phyloP scores from a whole-genome alignment of 2,113 vertebrate species.

The Gyps fulvus region DNA sequence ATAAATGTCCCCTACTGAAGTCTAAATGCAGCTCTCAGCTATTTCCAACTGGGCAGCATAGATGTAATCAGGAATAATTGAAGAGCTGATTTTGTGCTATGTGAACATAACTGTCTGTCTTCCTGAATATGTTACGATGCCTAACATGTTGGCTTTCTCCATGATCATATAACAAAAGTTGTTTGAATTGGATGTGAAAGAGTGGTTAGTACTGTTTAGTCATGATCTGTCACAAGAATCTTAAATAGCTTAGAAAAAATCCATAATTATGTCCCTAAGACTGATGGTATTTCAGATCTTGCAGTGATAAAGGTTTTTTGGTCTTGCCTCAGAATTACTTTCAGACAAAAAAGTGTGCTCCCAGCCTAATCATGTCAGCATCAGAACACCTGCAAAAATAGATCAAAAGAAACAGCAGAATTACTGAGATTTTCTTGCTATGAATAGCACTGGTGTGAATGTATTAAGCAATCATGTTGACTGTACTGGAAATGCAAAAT shows the following conservation, averaged over 20 bases:
- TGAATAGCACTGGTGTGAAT: constrained; percentile 35
- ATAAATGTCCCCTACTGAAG: not conserved
- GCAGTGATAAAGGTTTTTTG: not conserved
- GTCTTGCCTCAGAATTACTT: constrained; percentile 26
- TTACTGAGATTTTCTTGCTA: constrained; percentile 42
- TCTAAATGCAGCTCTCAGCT: constrained; percentile 3
- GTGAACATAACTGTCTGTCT: constrained; percentile 5
- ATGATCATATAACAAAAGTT: not conserved
- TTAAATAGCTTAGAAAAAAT: constrained; percentile 1
- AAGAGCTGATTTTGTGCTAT: constrained; percentile 12
- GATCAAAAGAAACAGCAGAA: constrained; percentile 45
- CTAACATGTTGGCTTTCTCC: constrained; percentile 10
- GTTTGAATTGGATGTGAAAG: constrained; percentile 25
- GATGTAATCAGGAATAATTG: constrained; percentile 21
- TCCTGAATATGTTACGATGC: not conserved
- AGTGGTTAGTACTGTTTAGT: constrained; percentile 22
- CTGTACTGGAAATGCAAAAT: not conserved
- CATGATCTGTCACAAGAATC: not conserved
- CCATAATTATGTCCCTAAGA: not conserved
- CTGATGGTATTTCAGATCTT: constrained; percentile 18
- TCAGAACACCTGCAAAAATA: constrained; percentile 60
- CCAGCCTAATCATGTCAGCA: constrained; percentile 30
- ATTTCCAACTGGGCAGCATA: constrained; percentile 25
- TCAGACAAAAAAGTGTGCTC: constrained; percentile 3
- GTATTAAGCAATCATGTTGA: not conserved